Base-by-base conservation (phyloP, 1,140 invertebrate genomes). In the Solenopsis invicta region DNA sequence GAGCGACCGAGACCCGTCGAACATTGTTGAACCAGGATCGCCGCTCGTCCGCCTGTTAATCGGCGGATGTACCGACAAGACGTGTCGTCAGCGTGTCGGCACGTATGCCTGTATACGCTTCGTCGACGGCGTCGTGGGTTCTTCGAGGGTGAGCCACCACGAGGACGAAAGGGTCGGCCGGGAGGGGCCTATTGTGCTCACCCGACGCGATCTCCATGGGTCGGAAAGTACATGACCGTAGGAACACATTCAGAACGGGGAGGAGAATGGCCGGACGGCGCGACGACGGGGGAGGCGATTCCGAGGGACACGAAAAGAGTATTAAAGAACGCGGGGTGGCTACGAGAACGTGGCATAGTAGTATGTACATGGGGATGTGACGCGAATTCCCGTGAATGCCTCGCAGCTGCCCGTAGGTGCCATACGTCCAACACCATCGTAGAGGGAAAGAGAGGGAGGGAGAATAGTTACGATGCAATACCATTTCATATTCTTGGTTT, bases 131-230 rank as follows among this genome's bases (percentile, higher is more conserved):
- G 5, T 34, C 24, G 62, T 56, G 75, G 41, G 50, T 66, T 84
- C 80, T 61, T 84, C 18, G 54, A 84, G 80, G 67, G 52, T 72
- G 54, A 82, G 56, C 80, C 67, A 45, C 66, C 50, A 29, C 74
- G 64, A 67, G 62, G 77, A 12, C 50, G 67, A 75, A 84, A 2
- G 80, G 54, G 54, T 84, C 69, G 80, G 67, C 56, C 16, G 67
- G 45, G 69, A 61, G 54, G 54, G 48, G 10, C 69, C 89, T 76
- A 90, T 90, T 90, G 89, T 90, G 45, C 29, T 59, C 45, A 24
- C 45, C 80, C 81, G 75, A 72, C 78, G 89, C 77, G 78, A 67
- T 87, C 86, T 87, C 75, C 67, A 69, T 61, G 80, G 82, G 67
- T 85, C 69, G 76, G 69, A 69, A 87, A 87, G 75, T 77, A 82